Base-by-base conservation (phyloP, 2,797 vertebrate genomes). In the Dendrocincla tyrannina region DNA sequence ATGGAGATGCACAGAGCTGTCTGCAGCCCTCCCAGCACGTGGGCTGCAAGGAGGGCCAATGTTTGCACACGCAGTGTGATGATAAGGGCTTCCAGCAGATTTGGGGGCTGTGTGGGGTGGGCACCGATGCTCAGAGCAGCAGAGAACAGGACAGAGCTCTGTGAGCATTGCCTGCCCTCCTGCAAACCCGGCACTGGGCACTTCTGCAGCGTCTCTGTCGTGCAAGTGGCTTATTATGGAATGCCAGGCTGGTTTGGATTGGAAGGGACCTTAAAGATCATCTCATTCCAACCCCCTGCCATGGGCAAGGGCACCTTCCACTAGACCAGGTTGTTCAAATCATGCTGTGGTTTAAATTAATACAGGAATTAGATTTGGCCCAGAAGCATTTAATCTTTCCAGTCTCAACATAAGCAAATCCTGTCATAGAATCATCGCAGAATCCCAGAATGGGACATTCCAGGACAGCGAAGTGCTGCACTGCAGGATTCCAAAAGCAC, bases 71-170 rank as follows among this genome's bases (percentile, higher is more conserved):
- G 62, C 50, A 13, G 79, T 19, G 28, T 66, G 24, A 28, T 25
- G 96, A n/a, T 49, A 72, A 89, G 91, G 50, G 58, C 88, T 79
- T 70, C 58, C 70, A 81, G 86, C 91, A 66, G 74, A 6, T n/a
- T 35, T 81, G 35, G 5, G 82, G 44, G 33, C 74, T 84, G 6
- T 7, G 32, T 28, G 12, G 41, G 47, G 52, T 16, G 78, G 69
- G 19, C 7, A 13, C 49, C 2, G 73, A 6, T 12, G 47, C 39
- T 30, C 37, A 6, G 82, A 55, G 53, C 62, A 59, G 52, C 70
- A 33, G 28, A 8, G 84, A 1, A 12, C 33, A 18, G 42, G 10
- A 4, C 42, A 17, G 44, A n/a, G 67, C 76, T 58, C 32, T 28
- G 27, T 5, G 52, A 53, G 52, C 52, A 22, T 44, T 87, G 49